Evolutionary conservation across 1,140 invertebrate species (phyloP).

Genomic region (Brachystomella parvula): DNA sequence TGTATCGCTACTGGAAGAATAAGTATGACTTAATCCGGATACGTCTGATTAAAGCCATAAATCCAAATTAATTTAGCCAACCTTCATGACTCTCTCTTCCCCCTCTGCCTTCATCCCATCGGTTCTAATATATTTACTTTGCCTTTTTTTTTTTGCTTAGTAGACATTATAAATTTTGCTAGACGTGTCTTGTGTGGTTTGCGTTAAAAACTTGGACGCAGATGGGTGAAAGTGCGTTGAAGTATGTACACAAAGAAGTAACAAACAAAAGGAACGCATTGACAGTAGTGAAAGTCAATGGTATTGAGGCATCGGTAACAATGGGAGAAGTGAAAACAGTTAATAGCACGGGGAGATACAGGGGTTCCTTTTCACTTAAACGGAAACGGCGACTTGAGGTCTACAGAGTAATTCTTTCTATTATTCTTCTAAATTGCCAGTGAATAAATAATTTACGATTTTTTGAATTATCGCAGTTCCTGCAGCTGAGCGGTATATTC

Average conservation of each 20-base stretch:
- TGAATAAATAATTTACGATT: background rate
- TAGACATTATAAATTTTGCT: background rate
- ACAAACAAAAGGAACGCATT: background rate
- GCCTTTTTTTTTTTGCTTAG: background rate
- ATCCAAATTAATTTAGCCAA: background rate
- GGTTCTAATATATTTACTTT: too few species aligned
- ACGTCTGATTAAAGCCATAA: background rate
- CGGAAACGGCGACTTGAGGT: background rate
- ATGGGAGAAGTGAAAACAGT: background rate
- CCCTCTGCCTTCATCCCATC: background rate
- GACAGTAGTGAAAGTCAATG: background rate
- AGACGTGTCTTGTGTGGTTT: background rate
- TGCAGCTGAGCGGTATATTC: background rate
- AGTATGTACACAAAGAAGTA: background rate
- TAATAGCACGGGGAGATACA: background rate
- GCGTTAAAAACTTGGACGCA: background rate
- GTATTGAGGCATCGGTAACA: background rate
- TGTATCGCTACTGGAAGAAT: too few species aligned
- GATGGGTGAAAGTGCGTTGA: background rate
- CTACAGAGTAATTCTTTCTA: background rate
- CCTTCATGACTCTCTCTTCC: background rate
- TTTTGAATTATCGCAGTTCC: background rate
- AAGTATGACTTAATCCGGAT: too few species aligned
- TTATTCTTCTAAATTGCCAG: background rate
- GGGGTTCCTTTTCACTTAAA: background rate